These are phyloP conservation scores for Heliconius hewitsoni DNA, from an alignment of 1,140 invertebrate genomes.

Conservation along the genomic window DNA sequence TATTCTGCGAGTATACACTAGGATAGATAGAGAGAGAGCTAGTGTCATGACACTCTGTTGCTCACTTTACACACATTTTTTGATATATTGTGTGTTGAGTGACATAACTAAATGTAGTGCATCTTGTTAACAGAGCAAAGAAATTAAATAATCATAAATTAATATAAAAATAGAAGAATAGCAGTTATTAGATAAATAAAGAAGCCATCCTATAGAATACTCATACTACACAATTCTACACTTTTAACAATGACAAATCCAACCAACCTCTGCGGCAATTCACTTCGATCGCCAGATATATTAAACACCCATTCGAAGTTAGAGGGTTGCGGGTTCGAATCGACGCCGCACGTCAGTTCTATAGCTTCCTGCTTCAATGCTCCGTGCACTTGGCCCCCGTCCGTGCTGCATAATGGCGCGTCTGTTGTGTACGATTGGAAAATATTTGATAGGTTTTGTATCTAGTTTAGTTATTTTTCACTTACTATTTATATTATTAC, in stretches of 20 bases:
- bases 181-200: neutral
- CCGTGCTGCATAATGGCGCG: constrained; percentile 88
- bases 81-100: no score
- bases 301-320: constrained; percentile 94
- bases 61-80: no score
- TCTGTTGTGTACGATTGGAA: constrained; percentile 79
- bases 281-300: constrained; percentile 89
- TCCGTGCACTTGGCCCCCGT: constrained; percentile 89
- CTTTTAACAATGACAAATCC: neutral
- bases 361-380: constrained; percentile 90
- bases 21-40: no score
- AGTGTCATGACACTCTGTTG: no score
- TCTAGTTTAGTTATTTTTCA: no score
- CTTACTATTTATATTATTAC: no score
- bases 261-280: constrained; percentile 84
- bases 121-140: no score
- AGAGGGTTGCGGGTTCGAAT: constrained; percentile 90
- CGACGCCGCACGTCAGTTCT: constrained; percentile 90
- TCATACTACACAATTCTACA: neutral
- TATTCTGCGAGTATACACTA: no score
- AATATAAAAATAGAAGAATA: no score
- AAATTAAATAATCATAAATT: no score
- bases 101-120: no score
- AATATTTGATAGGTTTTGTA: neutral
- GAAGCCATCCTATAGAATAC: no score